These are phyloP conservation scores for Rhamnusium bicolor DNA, from an alignment of 2,888 invertebrate species.

Conservation along the genomic window DNA sequence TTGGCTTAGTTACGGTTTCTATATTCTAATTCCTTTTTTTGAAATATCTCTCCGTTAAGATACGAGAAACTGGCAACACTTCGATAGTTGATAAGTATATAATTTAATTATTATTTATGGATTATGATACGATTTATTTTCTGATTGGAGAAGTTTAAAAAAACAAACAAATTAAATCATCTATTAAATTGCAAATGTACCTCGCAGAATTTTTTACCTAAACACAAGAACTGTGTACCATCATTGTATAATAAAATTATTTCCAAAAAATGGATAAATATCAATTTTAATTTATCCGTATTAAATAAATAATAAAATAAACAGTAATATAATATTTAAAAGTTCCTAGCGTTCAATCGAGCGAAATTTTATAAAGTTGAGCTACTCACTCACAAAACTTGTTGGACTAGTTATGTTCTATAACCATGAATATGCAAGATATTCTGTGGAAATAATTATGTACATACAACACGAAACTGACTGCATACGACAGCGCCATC, in stretches of 20 bases:
- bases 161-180: neutral
- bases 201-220: too few species aligned
- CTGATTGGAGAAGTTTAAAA: neutral
- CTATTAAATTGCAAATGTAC: neutral
- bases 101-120: neutral
- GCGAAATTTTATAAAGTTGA: conserved; percentile 38
- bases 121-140: neutral
- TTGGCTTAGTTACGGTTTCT: neutral
- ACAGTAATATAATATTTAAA: conserved; percentile 5
- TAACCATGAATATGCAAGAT: conserved; percentile 63
- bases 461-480: conserved; percentile 44
- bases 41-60: neutral
- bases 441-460: conserved; percentile 53
- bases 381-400: conserved; percentile 57
- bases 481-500: conserved; percentile 17
- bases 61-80: neutral
- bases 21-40: neutral
- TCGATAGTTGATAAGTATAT: neutral
- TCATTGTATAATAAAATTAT: too few species aligned
- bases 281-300: neutral
- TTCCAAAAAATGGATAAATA: too few species aligned
- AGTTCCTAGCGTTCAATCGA: conserved; percentile 33
- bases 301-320: neutral
- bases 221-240: too few species aligned
- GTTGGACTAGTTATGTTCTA: conserved; percentile 64